Conservation (phyloP, 2,797 vertebrate species). For the Myripristis murdjan region DNA sequence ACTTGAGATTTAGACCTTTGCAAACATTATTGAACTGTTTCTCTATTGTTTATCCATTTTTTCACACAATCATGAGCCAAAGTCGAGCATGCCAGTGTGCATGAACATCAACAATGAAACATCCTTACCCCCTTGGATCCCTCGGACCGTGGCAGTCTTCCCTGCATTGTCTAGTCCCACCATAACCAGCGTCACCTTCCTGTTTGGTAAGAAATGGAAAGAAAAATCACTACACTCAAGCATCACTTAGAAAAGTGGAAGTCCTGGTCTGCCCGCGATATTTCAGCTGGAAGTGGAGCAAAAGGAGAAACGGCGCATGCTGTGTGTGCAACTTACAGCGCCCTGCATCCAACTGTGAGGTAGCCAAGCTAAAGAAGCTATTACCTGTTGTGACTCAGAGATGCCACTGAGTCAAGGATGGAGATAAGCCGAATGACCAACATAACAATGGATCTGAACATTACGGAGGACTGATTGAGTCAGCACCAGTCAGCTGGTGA, state of each 20-base stretch:
- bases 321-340: background rate
- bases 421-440: constrained; percentile 52
- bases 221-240: constrained; percentile 5
- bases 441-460: constrained; percentile 29
- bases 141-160: constrained; percentile 88
- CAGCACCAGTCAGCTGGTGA: constrained; percentile 20
- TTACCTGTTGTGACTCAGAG: constrained; percentile 48
- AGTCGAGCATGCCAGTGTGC: too few species aligned
- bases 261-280: background rate
- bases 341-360: background rate
- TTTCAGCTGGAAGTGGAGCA: too few species aligned
- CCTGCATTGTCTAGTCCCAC: constrained; percentile 91
- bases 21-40: too few species aligned
- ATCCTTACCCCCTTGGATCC: constrained; percentile 87
- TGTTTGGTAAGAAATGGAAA: constrained; percentile 56
- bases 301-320: too few species aligned
- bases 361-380: constrained; percentile 7
- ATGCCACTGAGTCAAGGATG: background rate
- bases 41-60: too few species aligned
- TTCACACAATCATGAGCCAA: too few species aligned
- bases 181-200: constrained; percentile 90
- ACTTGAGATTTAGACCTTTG: too few species aligned
- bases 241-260: background rate
- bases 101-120: constrained; percentile 2
- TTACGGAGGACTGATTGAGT: constrained; percentile 29